Evolutionary conservation across 2,888 invertebrate genomes (phyloP), one percentile per base, ranked within the genome.

Genomic region (Mamestra brassicae): DNA sequence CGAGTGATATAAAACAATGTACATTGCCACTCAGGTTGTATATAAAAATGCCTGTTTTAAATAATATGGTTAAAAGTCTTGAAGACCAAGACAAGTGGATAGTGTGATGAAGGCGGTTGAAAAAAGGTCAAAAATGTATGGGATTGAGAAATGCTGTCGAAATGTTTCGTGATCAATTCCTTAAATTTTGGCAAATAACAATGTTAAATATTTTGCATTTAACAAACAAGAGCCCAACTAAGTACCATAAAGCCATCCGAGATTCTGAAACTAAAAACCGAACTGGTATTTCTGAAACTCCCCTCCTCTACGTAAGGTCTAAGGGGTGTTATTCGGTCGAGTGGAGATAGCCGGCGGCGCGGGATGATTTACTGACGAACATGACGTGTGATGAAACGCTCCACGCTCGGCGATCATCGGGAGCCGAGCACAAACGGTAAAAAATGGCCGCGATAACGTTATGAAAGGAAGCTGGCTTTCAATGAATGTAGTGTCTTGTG

Each of bases 361-460:
- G 78, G 74, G 78, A 86, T 88, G 88, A 88, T 88, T 87, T 88
- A 88, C 81, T 74, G 85, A 79, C 75, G 81, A 76, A 71, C 81
- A 75, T 81, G 88, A 87, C 83, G 84, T 83, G 83, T 84, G 88
- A 87, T 86, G 84, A 84, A 84, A 75, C 81, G 85, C 75, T 74
- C 58, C 71, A 70, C 81, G 85, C 75, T 73, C 65, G 67, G 60
- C 75, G 84, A 82, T 79, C 84, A 84, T 80, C 81, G 77, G 76
- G 63, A 71, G 76, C 80, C 76, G 73, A 66, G 76, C 61, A 70
- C 74, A 75, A 64, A 71, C 71, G 61, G 68, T 83, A 85, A 83
- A 87, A 87, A 86, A 80, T 80, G 50, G 65, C 42, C 54, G 79
- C 85, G 87, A 85, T 83, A 87, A 84, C 83, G 77, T 67, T 63